Base-by-base conservation (phyloP, 2,797 vertebrate genomes). In the Sparus aurata region DNA sequence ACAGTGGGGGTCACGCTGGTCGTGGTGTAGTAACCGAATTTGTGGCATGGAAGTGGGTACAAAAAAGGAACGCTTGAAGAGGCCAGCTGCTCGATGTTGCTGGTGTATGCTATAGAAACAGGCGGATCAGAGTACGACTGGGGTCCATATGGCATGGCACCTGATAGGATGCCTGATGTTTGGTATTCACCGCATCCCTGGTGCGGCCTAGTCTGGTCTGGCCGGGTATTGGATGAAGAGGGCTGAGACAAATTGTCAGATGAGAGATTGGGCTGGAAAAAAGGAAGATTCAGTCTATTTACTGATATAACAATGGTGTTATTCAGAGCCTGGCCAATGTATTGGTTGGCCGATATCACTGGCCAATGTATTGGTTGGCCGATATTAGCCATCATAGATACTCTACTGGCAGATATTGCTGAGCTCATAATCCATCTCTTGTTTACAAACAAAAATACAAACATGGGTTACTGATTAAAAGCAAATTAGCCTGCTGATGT, bases 101-200 rank as follows among this genome's bases (percentile, higher is more conserved):
- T 75, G 2, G 91, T 80, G 0, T 94, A 90, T 0, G 86, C 86
- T 20, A 85, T 38, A 17, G 87, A 53, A 2, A 90, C 64, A 5
- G 90, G 65, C 0, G 88, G 79, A 0, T 91, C 79, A 0, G 75
- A 78, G 55, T 93, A 92, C 0, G 91, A 34, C 60, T 92, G 83
- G 0, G 91, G 94, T 78, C 86, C 89, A 1, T 93, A 95, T 0
- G 91, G 72, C 73, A 89, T 58, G 41, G 84, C 22, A 49, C 59
- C 85, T 0, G 92, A 55, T 23, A 79, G 16, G 34, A 92, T 80
- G 82, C 92, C 89, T 20, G 94, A 75, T n/a, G 90, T 22, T 1
- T 91, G 93, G 75, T 93, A 95, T 68, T 96, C 95, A 66, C 84
- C 12, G 0, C 95, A 96, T 12, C 94, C 95, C 72, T 93, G 88